Conservation (phyloP, 2,888 invertebrate genomes). For the Agrilus cyanescens region DNA sequence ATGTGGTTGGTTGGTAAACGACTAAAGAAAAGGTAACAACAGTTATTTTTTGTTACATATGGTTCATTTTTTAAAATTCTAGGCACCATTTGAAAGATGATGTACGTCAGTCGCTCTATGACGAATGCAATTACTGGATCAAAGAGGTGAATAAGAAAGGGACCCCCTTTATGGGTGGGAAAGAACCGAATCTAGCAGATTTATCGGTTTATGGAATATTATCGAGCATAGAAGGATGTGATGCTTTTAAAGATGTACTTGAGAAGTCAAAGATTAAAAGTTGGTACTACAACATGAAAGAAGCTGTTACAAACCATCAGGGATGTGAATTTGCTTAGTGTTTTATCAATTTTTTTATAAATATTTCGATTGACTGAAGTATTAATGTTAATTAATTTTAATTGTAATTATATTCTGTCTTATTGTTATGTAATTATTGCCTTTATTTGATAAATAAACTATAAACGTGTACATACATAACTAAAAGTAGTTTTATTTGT, state of each 20-base stretch:
- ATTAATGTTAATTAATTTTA: constrained; percentile 4
- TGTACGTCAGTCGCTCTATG: constrained; percentile 80
- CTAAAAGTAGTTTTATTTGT: too few species aligned
- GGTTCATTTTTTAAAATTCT: constrained; percentile 19
- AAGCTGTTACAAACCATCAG: constrained; percentile 44
- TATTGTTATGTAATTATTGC: neutral
- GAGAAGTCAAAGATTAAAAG: constrained; percentile 58
- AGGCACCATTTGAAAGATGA: constrained; percentile 78
- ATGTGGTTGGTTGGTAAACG: constrained; percentile 90
- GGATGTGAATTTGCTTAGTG: constrained; percentile 35
- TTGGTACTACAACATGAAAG: constrained; percentile 71
- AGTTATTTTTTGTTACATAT: neutral
- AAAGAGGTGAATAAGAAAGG: constrained; percentile 56
- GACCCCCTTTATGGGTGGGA: constrained; percentile 74
- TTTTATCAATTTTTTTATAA: constrained; percentile 9
- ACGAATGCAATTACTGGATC: constrained; percentile 75
- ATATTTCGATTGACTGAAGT: neutral
- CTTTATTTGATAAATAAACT: neutral
- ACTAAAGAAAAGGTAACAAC: constrained; percentile 61
- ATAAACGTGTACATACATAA: neutral
- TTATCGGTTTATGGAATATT: constrained; percentile 83
- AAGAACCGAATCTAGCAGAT: constrained; percentile 82
- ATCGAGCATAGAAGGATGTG: constrained; percentile 86
- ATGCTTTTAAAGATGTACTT: constrained; percentile 73
- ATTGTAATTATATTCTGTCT: neutral